These are phyloP conservation scores for Chironomus striatipennis DNA, from an alignment of 1,140 invertebrate genomes.

Conservation along the genomic window DNA sequence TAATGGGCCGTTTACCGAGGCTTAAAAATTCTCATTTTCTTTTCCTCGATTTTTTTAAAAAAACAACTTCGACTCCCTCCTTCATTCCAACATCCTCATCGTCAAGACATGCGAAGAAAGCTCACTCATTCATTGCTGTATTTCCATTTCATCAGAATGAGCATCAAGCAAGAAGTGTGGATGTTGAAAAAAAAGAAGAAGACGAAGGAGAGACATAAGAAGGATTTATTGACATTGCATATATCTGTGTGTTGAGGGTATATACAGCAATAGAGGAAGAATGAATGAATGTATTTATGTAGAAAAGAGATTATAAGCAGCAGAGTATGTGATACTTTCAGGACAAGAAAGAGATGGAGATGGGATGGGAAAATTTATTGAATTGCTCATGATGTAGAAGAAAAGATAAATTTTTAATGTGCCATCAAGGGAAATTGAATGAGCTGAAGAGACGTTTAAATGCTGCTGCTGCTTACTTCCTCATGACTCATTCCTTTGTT, in stretches of 20 bases:
- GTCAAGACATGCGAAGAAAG: not conserved
- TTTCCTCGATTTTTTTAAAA: too few relatives aligned
- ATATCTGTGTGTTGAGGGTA: too few relatives aligned
- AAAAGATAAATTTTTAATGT: conserved; percentile 10
- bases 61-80: too few relatives aligned
- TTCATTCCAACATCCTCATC: too few relatives aligned
- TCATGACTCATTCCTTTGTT: not conserved
- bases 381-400: conserved; percentile 12
- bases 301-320: too few relatives aligned
- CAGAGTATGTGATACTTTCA: too few relatives aligned
- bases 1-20: conserved; percentile 18
- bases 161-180: not conserved
- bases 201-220: not conserved
- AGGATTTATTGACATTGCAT: conserved; percentile 10
- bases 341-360: not conserved
- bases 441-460: not conserved
- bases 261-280: too few relatives aligned
- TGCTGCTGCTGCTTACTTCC: not conserved
- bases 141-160: not conserved
- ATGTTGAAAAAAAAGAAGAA: too few relatives aligned
- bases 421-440: conserved; percentile 7
- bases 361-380: conserved; percentile 7
- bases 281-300: too few relatives aligned
- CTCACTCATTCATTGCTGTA: not conserved
- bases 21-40: conserved; percentile 10